Conservation (phyloP, 2,113 vertebrate species). For the Ophiodon elongatus region DNA sequence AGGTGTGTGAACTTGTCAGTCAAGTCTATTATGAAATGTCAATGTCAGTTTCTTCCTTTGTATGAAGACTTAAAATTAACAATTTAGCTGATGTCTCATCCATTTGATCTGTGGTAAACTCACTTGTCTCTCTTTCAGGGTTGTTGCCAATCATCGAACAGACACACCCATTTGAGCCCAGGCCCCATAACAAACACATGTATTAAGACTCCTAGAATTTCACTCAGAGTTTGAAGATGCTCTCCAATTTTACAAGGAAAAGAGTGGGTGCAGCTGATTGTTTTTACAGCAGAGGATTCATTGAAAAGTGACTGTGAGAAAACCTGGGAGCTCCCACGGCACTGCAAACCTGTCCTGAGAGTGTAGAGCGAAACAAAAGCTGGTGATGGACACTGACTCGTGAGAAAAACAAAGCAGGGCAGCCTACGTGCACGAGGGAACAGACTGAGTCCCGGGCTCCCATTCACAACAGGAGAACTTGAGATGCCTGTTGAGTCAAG, state of each 20-base stretch:
- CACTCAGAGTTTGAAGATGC: background rate
- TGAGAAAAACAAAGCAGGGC: conserved; percentile 52
- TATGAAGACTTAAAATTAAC: background rate
- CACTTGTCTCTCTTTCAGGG: background rate
- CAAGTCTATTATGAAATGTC: background rate
- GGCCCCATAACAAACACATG: background rate
- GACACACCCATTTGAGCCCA: background rate
- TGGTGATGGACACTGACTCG: conserved; percentile 56
- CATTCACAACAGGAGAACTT: conserved; percentile 55
- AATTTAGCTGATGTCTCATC: background rate
- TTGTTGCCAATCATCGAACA: too few relatives aligned
- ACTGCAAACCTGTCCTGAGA: conserved; percentile 22
- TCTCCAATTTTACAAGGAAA: background rate
- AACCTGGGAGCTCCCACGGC: conserved; percentile 14
- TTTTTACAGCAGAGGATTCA: background rate
- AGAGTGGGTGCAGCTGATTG: background rate
- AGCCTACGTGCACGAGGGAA: conserved; percentile 75
- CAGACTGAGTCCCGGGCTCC: conserved; percentile 33
- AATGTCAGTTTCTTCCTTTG: background rate
- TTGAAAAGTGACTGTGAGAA: background rate
- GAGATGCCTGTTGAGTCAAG: conserved; percentile 50
- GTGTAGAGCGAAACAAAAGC: conserved; percentile 60
- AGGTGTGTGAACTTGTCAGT: background rate
- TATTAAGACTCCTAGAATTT: background rate
- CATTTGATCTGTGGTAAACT: background rate